A percentile compares a stretch with the other conserved stretches of the same genome.
Evolutionary conservation across 2,113 vertebrate species (phyloP).

Genomic region (Aegypius monachus): DNA sequence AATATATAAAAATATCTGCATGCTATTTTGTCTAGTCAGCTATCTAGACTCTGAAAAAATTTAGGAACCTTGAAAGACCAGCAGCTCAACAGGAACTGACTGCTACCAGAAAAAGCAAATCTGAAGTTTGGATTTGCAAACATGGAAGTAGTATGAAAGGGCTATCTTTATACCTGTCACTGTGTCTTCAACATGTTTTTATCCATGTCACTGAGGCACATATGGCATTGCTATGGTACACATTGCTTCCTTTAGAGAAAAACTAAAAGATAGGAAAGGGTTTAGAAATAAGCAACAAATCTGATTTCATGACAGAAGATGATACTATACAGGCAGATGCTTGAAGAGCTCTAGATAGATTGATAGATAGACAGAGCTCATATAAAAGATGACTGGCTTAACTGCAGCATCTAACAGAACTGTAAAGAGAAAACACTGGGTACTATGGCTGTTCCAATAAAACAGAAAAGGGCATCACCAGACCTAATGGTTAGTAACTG

Average conservation of each 20-base stretch:
- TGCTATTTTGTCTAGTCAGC: constrained; percentile 62
- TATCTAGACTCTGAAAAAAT: background rate
- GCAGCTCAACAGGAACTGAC: background rate
- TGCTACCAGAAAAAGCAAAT: background rate
- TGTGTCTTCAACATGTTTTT: background rate
- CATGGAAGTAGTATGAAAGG: background rate
- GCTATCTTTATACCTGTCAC: background rate
- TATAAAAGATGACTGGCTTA: background rate
- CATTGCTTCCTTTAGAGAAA: background rate
- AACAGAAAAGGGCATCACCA: background rate
- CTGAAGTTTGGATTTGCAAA: background rate
- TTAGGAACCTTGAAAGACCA: background rate
- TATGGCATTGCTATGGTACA: background rate
- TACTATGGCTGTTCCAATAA: background rate
- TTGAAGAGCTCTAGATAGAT: background rate
- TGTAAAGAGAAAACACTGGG: background rate
- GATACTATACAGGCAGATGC: background rate
- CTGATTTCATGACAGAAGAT: background rate
- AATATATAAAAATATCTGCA: constrained; percentile 66
- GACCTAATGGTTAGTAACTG: background rate
- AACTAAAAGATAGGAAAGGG: background rate
- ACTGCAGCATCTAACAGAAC: background rate
- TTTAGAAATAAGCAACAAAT: background rate
- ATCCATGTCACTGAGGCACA: background rate
- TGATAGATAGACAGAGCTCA: background rate